Conservation (phyloP, 2,888 invertebrate genomes). For the Antitype chi region DNA sequence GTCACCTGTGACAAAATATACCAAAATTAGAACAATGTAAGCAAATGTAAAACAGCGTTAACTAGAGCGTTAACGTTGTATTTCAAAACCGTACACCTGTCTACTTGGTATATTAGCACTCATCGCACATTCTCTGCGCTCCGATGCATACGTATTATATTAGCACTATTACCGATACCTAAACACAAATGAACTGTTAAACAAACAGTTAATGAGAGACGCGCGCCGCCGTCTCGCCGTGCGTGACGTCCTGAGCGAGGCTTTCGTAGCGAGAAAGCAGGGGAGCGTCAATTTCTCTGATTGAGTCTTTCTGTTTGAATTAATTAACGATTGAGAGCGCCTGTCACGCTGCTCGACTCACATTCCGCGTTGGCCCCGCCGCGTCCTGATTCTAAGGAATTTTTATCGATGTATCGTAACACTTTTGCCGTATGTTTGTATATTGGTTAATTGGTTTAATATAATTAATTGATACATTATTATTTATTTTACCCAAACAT, state of each 20-base stretch:
- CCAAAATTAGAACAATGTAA: conserved; percentile 18
- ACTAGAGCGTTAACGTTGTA: conserved; percentile 28
- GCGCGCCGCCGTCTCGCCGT: conserved; percentile 71
- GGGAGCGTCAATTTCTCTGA: conserved; percentile 88
- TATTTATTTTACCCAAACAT: background rate
- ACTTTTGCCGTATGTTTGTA: conserved; percentile 73
- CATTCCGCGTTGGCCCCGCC: conserved; percentile 82
- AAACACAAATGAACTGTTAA: conserved; percentile 81
- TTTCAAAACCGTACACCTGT: conserved; percentile 47
- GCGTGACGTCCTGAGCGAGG: conserved; percentile 84
- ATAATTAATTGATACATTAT: background rate
- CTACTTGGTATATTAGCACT: conserved; percentile 51
- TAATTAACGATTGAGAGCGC: conserved; percentile 88
- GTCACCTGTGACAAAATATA: conserved; percentile 87
- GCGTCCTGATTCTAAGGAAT: conserved; percentile 86
- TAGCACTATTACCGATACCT: conserved; percentile 71
- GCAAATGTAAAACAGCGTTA: conserved; percentile 16
- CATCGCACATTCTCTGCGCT: conserved; percentile 47
- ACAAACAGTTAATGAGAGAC: conserved; percentile 78
- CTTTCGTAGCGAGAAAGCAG: conserved; percentile 87
- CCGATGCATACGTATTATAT: conserved; percentile 66
- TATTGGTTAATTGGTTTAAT: conserved; percentile 13
- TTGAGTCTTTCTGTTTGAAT: conserved; percentile 89
- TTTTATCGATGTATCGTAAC: conserved; percentile 81
- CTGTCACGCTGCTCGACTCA: conserved; percentile 85